phyloP scores from a whole-genome alignment of 2,888 invertebrate species.

The Cephonodes hylas region DNA sequence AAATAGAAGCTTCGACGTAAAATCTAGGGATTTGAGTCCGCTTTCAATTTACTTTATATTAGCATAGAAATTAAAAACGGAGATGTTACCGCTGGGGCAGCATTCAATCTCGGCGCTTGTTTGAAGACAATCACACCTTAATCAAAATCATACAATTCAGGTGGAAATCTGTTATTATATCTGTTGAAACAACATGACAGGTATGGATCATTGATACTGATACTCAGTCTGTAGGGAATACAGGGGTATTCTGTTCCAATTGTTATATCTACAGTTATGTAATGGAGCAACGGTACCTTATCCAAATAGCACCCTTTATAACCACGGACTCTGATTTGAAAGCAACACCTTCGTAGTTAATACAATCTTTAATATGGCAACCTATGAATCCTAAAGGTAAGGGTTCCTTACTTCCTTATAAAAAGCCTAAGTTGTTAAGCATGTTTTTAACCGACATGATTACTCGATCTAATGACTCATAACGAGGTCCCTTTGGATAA shows the following conservation, averaged over 20 bases:
- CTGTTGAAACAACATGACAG: conserved; percentile 36
- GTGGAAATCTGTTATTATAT: conserved; percentile 21
- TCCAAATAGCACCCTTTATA: too few species aligned
- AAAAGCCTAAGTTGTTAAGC: too few species aligned
- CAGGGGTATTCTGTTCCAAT: conserved; percentile 25
- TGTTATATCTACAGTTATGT: conserved; percentile 16
- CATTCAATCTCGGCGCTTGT: neutral
- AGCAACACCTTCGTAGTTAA: too few species aligned
- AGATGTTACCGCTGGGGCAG: neutral
- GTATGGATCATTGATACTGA: conserved; percentile 27
- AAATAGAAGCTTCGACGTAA: neutral
- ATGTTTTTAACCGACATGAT: too few species aligned
- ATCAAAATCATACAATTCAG: conserved; percentile 38
- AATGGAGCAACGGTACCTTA: too few species aligned
- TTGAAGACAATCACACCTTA: conserved; percentile 17
- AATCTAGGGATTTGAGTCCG: neutral
- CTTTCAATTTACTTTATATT: neutral
- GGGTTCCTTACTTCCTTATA: too few species aligned
- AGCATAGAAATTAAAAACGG: neutral
- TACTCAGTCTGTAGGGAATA: conserved; percentile 31
- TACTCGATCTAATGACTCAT: too few species aligned
- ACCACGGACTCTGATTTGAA: too few species aligned
- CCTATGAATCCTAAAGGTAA: too few species aligned
- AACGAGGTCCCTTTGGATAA: too few species aligned
- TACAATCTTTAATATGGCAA: too few species aligned